Conservation (phyloP, 2,113 vertebrate genomes). For the Eptesicus fuscus region DNA sequence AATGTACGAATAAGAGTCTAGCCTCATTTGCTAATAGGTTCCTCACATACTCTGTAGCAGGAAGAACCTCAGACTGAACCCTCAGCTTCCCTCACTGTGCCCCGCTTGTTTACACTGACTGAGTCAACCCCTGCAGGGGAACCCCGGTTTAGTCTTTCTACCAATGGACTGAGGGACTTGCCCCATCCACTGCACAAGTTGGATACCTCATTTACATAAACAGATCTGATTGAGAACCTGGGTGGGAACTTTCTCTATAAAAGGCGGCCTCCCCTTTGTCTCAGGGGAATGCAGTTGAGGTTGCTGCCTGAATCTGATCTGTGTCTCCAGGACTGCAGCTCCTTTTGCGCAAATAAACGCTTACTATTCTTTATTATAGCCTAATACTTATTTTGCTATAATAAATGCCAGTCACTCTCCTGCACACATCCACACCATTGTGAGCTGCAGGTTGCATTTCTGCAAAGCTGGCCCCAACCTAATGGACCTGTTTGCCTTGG, state of each 20-base stretch:
- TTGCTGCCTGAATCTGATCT: background rate
- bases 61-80: background rate
- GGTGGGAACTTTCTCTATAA: background rate
- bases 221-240: background rate
- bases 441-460: background rate
- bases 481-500: background rate
- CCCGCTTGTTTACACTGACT: background rate
- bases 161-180: background rate
- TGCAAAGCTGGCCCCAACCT: background rate
- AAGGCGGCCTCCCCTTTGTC: background rate
- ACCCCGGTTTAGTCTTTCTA: background rate
- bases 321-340: background rate
- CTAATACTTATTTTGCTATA: background rate
- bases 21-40: background rate
- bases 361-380: background rate
- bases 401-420: background rate
- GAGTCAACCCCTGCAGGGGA: background rate
- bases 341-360: background rate
- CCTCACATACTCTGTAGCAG: background rate
- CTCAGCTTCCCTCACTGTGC: background rate
- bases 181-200: background rate
- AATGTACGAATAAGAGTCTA: background rate
- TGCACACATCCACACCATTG: rapidly evolving
- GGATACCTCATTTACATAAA: background rate
- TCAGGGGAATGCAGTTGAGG: background rate